Percentiles rank a stretch among this genome's conserved stretches.
These are phyloP conservation scores for Autographa pulchrina DNA, from an alignment of 2,888 invertebrate species.

Conservation along the genomic window DNA sequence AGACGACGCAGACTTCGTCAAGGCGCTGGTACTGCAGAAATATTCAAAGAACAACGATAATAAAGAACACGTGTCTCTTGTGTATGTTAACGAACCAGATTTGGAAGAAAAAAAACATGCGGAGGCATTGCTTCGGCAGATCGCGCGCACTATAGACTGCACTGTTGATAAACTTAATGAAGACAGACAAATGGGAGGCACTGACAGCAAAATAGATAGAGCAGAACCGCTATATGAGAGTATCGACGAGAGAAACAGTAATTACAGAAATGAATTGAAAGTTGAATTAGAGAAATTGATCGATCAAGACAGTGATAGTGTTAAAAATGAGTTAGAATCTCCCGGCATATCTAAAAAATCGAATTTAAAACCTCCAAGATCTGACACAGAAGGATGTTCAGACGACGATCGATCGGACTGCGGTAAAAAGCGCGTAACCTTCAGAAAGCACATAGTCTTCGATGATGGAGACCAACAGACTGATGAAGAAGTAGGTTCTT, in stretches of 20 bases:
- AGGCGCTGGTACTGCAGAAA: slow-evolving; percentile 84
- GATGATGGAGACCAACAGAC: slow-evolving; percentile 87
- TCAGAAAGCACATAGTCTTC: slow-evolving; percentile 86
- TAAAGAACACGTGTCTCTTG: slow-evolving; percentile 83
- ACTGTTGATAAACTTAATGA: slow-evolving; percentile 81
- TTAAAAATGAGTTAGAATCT: slow-evolving; percentile 68
- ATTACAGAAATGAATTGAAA: slow-evolving; percentile 78
- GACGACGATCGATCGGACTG: slow-evolving; percentile 85
- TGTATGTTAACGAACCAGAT: slow-evolving; percentile 81
- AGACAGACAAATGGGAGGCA: slow-evolving; percentile 77
- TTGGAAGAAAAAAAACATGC: slow-evolving; percentile 82
- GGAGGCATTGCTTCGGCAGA: slow-evolving; percentile 83
- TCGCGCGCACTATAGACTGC: slow-evolving; percentile 83
- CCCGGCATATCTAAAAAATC: slow-evolving; percentile 78
- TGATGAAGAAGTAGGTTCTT: slow-evolving; percentile 81
- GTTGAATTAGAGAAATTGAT: slow-evolving; percentile 78
- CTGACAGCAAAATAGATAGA: slow-evolving; percentile 70
- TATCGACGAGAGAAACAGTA: slow-evolving; percentile 67
- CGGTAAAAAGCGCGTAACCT: slow-evolving; percentile 84
- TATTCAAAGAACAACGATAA: slow-evolving; percentile 79
- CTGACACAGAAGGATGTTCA: slow-evolving; percentile 82
- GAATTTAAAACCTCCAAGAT: slow-evolving; percentile 81
- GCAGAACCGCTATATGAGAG: slow-evolving; percentile 75
- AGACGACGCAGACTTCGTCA: slow-evolving; percentile 81
- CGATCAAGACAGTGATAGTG: slow-evolving; percentile 57